phyloP scores from a whole-genome alignment of 2,113 vertebrate species.

The Epinephelus moara region DNA sequence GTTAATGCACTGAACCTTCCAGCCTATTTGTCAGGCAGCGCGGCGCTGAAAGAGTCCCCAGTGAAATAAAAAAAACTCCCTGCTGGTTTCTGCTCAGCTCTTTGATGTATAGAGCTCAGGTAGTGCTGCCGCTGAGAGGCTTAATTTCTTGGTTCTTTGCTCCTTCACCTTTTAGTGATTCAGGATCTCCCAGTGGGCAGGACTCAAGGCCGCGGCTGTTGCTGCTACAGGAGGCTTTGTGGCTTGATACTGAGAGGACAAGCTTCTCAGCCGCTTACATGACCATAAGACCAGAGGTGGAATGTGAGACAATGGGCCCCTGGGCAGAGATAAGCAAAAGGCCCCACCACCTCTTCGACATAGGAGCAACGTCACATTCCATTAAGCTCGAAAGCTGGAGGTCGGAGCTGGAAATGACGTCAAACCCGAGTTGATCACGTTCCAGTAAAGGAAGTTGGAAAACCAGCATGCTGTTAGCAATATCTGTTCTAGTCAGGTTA shows the following conservation, averaged over 20 bases:
- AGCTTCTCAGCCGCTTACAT: conserved; percentile 11
- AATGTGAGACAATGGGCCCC: no score
- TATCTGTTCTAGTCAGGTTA: no score
- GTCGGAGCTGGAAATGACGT: no score
- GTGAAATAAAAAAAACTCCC: conserved; percentile 46
- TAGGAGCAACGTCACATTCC: no score
- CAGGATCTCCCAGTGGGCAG: conserved; percentile 53
- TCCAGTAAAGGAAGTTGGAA: no score
- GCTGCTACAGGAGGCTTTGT: conserved; percentile 34
- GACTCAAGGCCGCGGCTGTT: background rate
- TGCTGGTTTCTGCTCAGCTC: conserved; percentile 57
- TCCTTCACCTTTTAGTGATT: conserved; percentile 65
- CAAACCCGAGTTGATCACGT: no score
- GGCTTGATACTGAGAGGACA: conserved; percentile 26
- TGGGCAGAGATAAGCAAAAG: no score
- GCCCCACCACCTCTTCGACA: no score
- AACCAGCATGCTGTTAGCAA: no score
- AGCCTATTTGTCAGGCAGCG: conserved; percentile 58
- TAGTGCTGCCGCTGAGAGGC: conserved; percentile 68
- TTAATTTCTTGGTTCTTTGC: conserved; percentile 72
- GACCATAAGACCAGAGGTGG: no score
- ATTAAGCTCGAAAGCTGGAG: no score
- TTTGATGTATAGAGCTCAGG: conserved; percentile 67
- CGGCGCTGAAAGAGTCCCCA: conserved; percentile 44
- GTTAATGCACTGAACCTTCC: conserved; percentile 62